Percentiles rank a stretch among this genome's conserved stretches.
These are phyloP conservation scores for Chloroceryle aenea DNA, from an alignment of 2,113 vertebrate genomes.

Conservation along the genomic window DNA sequence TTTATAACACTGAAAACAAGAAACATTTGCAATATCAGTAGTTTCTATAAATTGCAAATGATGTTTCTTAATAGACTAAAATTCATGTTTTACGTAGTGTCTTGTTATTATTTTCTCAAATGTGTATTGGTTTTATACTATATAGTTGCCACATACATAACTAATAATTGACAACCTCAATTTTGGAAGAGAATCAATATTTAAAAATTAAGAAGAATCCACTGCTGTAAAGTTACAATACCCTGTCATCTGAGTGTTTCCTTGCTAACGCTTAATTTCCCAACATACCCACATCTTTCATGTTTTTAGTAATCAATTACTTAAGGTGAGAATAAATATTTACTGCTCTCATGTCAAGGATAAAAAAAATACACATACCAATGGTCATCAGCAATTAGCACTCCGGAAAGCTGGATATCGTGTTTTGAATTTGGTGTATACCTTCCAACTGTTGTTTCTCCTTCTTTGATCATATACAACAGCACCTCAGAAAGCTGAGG, in stretches of 20 bases:
- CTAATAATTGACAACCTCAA: not conserved
- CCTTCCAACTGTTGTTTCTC: slow-evolving; percentile 90
- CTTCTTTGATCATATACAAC: slow-evolving; percentile 95
- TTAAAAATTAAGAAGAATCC: not conserved
- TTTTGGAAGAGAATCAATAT: not conserved
- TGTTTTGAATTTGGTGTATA: slow-evolving; percentile 78
- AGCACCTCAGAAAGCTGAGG: slow-evolving; percentile 97
- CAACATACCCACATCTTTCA: not conserved
- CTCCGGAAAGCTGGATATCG: slow-evolving; percentile 92
- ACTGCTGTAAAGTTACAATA: not conserved
- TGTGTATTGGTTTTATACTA: not conserved
- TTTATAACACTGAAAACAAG: slow-evolving; percentile 83
- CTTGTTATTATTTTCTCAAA: not conserved
- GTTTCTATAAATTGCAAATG: not conserved
- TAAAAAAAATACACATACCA: slow-evolving; percentile 79
- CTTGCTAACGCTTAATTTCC: not conserved
- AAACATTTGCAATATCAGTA: not conserved
- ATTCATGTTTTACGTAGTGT: not conserved
- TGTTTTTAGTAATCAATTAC: not conserved
- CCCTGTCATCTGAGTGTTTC: not conserved
- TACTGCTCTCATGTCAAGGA: not conserved
- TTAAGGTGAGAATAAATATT: not conserved
- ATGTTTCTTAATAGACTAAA: not conserved
- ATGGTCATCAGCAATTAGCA: slow-evolving; percentile 91
- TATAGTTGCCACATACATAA: not conserved